Evolutionary conservation across 1,140 invertebrate species (phyloP), one percentile per base, ranked within the genome.

Genomic region (Leptestheria dahalacensis): DNA sequence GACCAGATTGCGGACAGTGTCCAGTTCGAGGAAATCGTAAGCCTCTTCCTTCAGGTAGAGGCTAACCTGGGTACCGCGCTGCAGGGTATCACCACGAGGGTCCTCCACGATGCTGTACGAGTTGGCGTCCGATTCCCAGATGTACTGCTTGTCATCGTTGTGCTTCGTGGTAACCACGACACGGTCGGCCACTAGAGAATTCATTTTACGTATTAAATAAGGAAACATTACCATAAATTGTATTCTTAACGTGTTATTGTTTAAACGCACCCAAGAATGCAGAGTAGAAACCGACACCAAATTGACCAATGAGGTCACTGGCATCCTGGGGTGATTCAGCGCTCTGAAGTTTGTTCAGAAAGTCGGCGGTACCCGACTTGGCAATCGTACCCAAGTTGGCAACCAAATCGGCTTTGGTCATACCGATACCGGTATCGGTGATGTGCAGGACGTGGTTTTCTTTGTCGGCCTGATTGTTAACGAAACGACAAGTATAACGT

Each of bases 331-430:
- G 62, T 0, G 70, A 66, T 61, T 71, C 67, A 2, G 75, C 74
- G 55, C 92, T 89, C 68, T 91, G 85, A 77, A 98, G 84, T 74
- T 97, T 97, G 18, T 84, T 81, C 23, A 99, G 76, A 75, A 99
- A 99, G 71, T 99, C 97, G 4, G 92, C 92, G 0, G 97, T 99
- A 61, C 97, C 96, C 11, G 97, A 99, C 71, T 97, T 99, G 18
- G 97, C 97, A 65, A 99, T 99, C 20, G 97, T 99, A 64, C 97
- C 97, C 47, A 99, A 77, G 75, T 99, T 99, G 62, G 89, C 92
- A 26, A 98, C 81, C 3, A 99, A 74, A 70, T 99, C 96, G 60
- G 83, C 74, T 68, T 91, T 89, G 0, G 94, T 98, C 96, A 99
- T 99, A 63, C 94, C 97, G 65, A 99, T 85, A 68, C 97, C 97